A percentile compares a stretch with the other conserved stretches of the same genome.
phyloP scores from a whole-genome alignment of 2,797 vertebrate species.

The Gymnopithys bicolor region DNA sequence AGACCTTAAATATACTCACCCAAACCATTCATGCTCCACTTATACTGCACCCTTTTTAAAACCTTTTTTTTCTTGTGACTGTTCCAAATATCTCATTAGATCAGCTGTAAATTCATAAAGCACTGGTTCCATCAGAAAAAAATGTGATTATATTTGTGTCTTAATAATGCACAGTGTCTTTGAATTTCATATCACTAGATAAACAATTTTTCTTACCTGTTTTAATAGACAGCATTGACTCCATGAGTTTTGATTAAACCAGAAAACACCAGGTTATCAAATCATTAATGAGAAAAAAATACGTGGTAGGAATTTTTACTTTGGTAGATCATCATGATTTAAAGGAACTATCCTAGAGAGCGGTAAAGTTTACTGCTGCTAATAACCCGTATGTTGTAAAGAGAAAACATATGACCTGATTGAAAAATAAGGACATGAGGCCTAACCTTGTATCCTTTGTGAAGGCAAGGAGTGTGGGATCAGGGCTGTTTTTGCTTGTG shows the following conservation, averaged over 20 bases:
- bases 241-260: neutral
- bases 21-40: neutral
- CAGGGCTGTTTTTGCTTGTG: neutral
- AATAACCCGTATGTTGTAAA: neutral
- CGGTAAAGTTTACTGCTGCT: neutral
- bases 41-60: neutral
- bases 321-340: neutral
- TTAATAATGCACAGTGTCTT: neutral
- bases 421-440: neutral
- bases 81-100: neutral
- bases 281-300: neutral
- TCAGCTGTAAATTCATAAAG: neutral
- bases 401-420: neutral
- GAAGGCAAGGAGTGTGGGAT: neutral
- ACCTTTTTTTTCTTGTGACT: neutral
- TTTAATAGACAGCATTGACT: neutral
- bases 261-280: neutral
- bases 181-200: neutral
- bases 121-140: neutral
- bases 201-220: neutral
- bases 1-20: neutral
- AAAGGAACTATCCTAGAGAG: neutral
- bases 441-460: neutral
- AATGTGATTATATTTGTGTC: neutral
- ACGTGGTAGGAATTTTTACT: neutral